phyloP scores from a whole-genome alignment of 2,888 invertebrate species.

The Noctua fimbriata region DNA sequence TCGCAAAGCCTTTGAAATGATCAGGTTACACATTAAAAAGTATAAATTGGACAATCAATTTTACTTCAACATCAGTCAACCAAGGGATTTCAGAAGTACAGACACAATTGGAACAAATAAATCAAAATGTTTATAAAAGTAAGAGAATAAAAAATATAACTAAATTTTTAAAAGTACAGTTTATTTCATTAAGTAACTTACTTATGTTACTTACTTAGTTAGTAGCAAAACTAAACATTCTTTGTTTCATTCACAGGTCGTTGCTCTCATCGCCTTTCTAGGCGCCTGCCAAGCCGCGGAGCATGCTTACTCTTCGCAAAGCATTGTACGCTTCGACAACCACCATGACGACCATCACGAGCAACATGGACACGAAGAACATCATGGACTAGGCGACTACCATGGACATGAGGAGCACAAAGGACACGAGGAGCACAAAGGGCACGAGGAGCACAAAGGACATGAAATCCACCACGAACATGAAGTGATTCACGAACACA shows the following conservation, averaged over 20 bases:
- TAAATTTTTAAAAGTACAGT: neutral
- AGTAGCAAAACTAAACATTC: slow-evolving; percentile 2
- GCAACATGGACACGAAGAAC: slow-evolving; percentile 33
- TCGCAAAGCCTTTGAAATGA: slow-evolving; percentile 34
- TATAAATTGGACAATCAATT: slow-evolving; percentile 68
- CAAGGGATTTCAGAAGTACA: slow-evolving; percentile 49
- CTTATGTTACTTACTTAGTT: no score
- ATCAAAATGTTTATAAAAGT: slow-evolving; percentile 64
- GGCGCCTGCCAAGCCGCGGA: slow-evolving; percentile 69
- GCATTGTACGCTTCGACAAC: slow-evolving; percentile 64
- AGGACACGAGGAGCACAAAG: slow-evolving; percentile 32
- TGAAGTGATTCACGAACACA: slow-evolving; percentile 39
- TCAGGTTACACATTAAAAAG: slow-evolving; percentile 58
- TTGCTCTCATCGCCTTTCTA: slow-evolving; percentile 67
- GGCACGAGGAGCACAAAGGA: slow-evolving; percentile 44
- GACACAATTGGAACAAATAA: slow-evolving; percentile 39
- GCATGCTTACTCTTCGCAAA: slow-evolving; percentile 73
- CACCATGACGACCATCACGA: slow-evolving; percentile 53
- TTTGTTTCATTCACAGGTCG: slow-evolving; percentile 59
- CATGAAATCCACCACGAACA: slow-evolving; percentile 47
- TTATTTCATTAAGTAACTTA: neutral
- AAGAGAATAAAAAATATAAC: slow-evolving; percentile 29
- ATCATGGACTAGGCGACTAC: slow-evolving; percentile 36
- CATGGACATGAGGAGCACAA: slow-evolving; percentile 41
- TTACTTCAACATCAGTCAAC: slow-evolving; percentile 66